A percentile compares a stretch with the other conserved stretches of the same genome.
phyloP scores from a whole-genome alignment of 1,140 invertebrate genomes.

The Maniola jurtina region DNA sequence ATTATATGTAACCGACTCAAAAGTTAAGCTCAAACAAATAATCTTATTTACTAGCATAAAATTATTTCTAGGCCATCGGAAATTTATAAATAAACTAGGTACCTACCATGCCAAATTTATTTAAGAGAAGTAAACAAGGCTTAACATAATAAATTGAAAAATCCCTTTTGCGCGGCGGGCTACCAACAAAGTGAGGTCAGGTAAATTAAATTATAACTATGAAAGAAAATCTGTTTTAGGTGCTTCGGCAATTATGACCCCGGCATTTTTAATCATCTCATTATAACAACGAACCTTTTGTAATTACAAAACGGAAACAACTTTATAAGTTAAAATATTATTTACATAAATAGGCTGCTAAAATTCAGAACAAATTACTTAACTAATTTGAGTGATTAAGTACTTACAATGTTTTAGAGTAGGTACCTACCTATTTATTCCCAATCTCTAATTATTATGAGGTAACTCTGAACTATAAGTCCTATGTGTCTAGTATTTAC shows the following conservation, averaged over 20 bases:
- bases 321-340: slow-evolving; percentile 5
- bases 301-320: slow-evolving; percentile 18
- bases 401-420: no score
- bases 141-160: neutral
- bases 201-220: slow-evolving; percentile 23
- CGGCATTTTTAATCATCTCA: slow-evolving; percentile 27
- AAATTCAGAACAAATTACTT: no score
- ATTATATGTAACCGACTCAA: no score
- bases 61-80: neutral
- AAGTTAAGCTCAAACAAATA: no score
- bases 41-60: no score
- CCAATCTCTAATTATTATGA: no score
- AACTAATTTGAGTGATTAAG: no score
- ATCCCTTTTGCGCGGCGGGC: slow-evolving; percentile 1
- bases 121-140: neutral
- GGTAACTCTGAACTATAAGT: no score
- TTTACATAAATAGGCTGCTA: neutral
- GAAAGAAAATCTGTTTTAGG: slow-evolving; percentile 22
- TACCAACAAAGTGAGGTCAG: neutral
- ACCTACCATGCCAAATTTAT: neutral
- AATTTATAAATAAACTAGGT: neutral
- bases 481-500: neutral
- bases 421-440: no score
- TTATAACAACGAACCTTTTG: slow-evolving; percentile 17
- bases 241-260: slow-evolving; percentile 23